phyloP scores from a whole-genome alignment of 2,113 vertebrate species.

The Todiramphus saurophagus region DNA sequence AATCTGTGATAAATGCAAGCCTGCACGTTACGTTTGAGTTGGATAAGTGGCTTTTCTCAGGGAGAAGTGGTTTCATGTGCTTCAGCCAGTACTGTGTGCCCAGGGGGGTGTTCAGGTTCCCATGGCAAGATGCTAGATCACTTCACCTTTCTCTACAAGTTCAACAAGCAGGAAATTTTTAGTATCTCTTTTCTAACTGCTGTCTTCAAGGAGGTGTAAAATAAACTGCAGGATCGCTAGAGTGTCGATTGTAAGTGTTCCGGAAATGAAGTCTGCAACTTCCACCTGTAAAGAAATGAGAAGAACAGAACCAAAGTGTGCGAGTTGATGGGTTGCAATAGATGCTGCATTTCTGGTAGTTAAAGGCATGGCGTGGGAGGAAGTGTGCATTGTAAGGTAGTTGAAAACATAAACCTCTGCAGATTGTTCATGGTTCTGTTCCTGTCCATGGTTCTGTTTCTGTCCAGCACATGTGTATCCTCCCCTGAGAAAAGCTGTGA shows the following conservation, averaged over 20 bases:
- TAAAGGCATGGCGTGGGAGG: neutral
- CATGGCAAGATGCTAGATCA: neutral
- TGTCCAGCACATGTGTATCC: neutral
- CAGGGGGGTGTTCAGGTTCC: neutral
- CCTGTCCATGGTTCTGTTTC: neutral
- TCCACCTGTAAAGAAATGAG: neutral
- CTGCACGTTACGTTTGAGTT: neutral
- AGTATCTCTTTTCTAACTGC: neutral
- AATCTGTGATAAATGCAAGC: neutral
- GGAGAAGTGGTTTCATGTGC: neutral
- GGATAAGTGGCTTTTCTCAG: neutral
- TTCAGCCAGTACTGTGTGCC: neutral
- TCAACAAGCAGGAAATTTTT: neutral
- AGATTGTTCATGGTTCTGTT: neutral
- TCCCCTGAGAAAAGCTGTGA: neutral
- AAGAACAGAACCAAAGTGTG: neutral
- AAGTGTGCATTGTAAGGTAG: neutral
- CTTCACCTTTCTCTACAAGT: neutral
- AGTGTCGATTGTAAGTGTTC: neutral
- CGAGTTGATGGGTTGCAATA: fast-evolving
- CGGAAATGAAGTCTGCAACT: neutral
- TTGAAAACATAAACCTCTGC: neutral
- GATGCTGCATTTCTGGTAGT: neutral
- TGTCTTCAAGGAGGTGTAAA: neutral
- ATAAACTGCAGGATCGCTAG: neutral